Evolutionary conservation across 1,140 invertebrate genomes (phyloP).

Genomic region (Kradibia gibbosae): DNA sequence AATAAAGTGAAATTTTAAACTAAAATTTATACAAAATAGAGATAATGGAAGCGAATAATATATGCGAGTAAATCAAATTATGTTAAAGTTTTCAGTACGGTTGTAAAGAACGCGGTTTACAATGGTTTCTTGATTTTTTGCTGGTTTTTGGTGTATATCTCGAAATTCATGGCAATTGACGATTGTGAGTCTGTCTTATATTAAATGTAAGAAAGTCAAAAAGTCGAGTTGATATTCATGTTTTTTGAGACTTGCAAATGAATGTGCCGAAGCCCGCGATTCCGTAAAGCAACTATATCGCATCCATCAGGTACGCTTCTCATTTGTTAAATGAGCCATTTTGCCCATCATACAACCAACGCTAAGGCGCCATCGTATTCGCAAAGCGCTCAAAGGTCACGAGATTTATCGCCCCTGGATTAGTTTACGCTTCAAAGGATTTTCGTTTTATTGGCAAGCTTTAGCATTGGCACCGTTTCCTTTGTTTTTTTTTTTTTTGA

Average conservation of each 20-base stretch:
- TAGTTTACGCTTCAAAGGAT: not conserved
- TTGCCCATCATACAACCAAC: not conserved
- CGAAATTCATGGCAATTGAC: not conserved
- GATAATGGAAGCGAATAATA: too few relatives aligned
- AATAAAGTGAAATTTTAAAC: too few relatives aligned
- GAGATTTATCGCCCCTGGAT: slow-evolving; percentile 16
- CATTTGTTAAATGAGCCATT: slow-evolving; percentile 1
- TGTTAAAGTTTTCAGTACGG: too few relatives aligned
- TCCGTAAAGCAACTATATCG: not conserved
- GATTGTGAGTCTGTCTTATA: not conserved
- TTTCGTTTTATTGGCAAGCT: slow-evolving; percentile 7
- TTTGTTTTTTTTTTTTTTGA: slow-evolving; percentile 19
- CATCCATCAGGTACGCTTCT: not conserved
- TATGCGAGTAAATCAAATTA: too few relatives aligned
- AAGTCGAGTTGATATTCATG: not conserved
- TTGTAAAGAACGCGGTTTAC: not conserved
- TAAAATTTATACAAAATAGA: too few relatives aligned
- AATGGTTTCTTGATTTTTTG: not conserved
- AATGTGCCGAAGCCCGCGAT: not conserved
- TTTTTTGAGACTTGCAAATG: slow-evolving; percentile 3
- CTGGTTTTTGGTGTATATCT: not conserved
- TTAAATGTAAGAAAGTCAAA: not conserved
- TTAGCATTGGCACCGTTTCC: not conserved
- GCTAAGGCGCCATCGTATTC: not conserved
- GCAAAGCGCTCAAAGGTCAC: slow-evolving; percentile 24